Evolutionary conservation across 2,888 invertebrate genomes (phyloP), one percentile per base, ranked within the genome.

Genomic region (Caenorhabditis afra): DNA sequence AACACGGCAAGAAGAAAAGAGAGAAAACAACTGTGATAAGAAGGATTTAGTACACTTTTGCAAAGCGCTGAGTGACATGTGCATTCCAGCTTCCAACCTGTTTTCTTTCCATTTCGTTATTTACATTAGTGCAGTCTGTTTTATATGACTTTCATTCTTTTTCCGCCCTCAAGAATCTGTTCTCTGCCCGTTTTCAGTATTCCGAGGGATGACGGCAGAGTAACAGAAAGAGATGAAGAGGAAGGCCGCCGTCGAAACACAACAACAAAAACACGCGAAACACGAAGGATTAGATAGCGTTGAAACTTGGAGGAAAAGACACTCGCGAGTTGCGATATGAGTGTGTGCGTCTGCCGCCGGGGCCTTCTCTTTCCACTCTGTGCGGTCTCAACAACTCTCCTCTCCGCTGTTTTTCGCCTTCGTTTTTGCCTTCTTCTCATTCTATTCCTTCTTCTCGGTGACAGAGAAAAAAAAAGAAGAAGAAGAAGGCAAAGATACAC

Each of bases 301-400:
- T 23, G 53, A 41, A 5, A 29, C 35, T 53, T 53, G 47, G 70
- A 53, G 35, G 52, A 23, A 57, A 49, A 64, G 58, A 68, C 44
- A 73, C 50, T 64, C 11, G 29, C 29, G 55, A 62, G 61, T 70
- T 39, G 52, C 70, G 59, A 68, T 68, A 53, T 68, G 58, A 41
- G 55, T 49, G 58, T 47, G 23, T 67, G 18, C 59, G 58, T 39
- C 29, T 55, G 45, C 61, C 16, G 52, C 20, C 45, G 47, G 29
- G 29, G 29, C 29, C 29, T 29, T 29, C 29, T 61, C 71, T 71
- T 61, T 64, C 62, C 71, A 71, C 71, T 71, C 29, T 71, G 71
- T 71, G 71, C 62, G 71, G 71, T 70, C 61, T 70, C 70, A 61
- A 55, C 61, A 53, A 61, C 68, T 68, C 66, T 47, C 55, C 68